Conservation (phyloP, 2,888 invertebrate species). For the Clunio marinus region DNA sequence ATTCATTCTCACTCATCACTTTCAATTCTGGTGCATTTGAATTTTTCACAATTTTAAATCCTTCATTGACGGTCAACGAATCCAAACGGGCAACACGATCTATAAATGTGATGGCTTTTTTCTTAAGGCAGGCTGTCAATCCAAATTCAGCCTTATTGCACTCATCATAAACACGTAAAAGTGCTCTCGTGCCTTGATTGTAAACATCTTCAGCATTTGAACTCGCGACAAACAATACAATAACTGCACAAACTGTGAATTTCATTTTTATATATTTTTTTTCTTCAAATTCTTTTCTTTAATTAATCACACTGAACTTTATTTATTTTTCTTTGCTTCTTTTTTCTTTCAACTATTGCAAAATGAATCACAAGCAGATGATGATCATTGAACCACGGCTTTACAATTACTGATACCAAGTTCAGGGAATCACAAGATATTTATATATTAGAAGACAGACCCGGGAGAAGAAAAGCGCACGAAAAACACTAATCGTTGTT, state of each 20-base stretch:
- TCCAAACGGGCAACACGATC: conserved; percentile 71
- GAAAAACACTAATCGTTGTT: neutral
- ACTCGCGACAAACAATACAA: conserved; percentile 42
- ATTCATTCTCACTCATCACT: conserved; percentile 61
- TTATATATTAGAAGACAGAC: conserved; percentile 47
- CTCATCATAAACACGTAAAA: conserved; percentile 72
- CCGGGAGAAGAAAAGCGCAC: conserved; percentile 21
- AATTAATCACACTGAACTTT: neutral
- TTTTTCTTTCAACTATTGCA: conserved; percentile 9
- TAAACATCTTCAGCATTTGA: conserved; percentile 49
- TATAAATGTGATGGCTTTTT: conserved; percentile 74
- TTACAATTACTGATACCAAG: conserved; percentile 56
- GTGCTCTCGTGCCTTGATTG: conserved; percentile 60
- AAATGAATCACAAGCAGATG: conserved; percentile 40
- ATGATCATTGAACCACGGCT: conserved; percentile 51
- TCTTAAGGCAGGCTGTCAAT: conserved; percentile 71
- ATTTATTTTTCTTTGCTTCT: neutral
- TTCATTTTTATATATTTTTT: conserved; percentile 40
- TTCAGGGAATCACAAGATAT: conserved; percentile 50
- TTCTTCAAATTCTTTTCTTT: neutral
- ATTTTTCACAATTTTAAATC: conserved; percentile 62
- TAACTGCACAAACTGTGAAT: conserved; percentile 41
- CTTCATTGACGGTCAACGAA: conserved; percentile 60
- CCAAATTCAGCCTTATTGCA: conserved; percentile 65
- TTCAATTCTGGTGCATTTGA: conserved; percentile 47